These are phyloP conservation scores for Parazoanthus darwini DNA, from an alignment of 92 coral and sea anemone species.

Conservation along the genomic window DNA sequence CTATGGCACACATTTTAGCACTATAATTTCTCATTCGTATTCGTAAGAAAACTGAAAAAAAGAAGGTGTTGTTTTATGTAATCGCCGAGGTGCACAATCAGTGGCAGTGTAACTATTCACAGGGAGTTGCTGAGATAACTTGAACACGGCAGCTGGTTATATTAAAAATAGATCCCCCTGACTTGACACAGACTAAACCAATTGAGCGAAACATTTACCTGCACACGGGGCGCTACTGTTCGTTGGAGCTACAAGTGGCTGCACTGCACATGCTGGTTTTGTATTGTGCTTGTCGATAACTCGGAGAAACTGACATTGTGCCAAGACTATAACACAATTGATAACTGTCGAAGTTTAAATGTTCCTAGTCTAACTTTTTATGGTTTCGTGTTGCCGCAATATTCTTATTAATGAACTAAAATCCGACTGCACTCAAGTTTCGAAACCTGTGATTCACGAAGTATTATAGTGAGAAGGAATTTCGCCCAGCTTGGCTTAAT, in stretches of 20 bases:
- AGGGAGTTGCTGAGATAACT: neutral
- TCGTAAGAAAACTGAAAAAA: neutral
- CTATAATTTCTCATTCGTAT: neutral
- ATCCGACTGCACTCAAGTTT: neutral
- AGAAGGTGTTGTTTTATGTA: neutral
- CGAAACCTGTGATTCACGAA: neutral
- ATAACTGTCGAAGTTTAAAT: neutral
- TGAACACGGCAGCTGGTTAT: neutral
- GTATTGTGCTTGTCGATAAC: neutral
- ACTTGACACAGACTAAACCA: neutral
- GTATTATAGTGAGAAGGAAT: neutral
- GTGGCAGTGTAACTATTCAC: neutral
- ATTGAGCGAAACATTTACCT: slow-evolving; percentile 26
- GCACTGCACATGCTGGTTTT: slow-evolving; percentile 5
- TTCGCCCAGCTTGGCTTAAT: slow-evolving; percentile 7
- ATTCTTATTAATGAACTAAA: neutral
- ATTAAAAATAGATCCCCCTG: neutral
- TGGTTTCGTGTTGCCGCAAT: neutral
- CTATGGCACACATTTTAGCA: neutral
- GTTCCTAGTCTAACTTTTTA: neutral
- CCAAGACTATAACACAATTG: neutral
- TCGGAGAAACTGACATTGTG: neutral
- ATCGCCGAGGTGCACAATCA: neutral
- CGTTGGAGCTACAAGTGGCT: slow-evolving; percentile 14
- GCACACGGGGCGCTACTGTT: neutral